Conservation (phyloP, 2,797 vertebrate species). For the Echiichthys vipera region DNA sequence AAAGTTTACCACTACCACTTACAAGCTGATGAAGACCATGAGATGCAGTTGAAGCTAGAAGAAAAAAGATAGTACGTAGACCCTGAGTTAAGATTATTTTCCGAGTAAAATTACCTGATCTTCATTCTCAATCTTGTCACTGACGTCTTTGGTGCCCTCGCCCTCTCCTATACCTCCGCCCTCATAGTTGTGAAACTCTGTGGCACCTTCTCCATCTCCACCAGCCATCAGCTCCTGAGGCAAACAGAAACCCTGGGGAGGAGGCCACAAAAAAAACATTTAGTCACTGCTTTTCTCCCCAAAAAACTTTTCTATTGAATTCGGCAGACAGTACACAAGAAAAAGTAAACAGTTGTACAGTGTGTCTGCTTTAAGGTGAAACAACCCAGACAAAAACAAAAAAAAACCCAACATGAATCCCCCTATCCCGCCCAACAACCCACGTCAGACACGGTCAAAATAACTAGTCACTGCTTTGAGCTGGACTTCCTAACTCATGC, state of each 20-base stretch:
- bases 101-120: conserved; percentile 87
- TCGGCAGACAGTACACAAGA: too few species aligned
- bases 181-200: conserved; percentile 94
- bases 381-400: too few species aligned
- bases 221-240: conserved; percentile 92
- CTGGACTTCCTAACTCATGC: too few species aligned
- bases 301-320: too few species aligned
- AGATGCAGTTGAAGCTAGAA: not conserved
- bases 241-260: conserved; percentile 92
- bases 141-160: conserved; percentile 95
- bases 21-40: not conserved
- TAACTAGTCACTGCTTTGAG: too few species aligned
- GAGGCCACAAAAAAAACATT: not conserved
- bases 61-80: not conserved
- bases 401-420: too few species aligned
- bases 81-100: not conserved
- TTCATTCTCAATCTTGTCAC: conserved; percentile 96
- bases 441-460: too few species aligned
- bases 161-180: conserved; percentile 96
- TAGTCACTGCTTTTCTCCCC: not conserved
- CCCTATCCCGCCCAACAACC: too few species aligned
- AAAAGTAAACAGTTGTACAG: too few species aligned
- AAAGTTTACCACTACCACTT: too few species aligned
- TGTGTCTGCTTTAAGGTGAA: too few species aligned
- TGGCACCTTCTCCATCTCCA: conserved; percentile 90